These are phyloP conservation scores for Phylloscopus collybita DNA, from an alignment of 2,797 vertebrate species.

Conservation along the genomic window DNA sequence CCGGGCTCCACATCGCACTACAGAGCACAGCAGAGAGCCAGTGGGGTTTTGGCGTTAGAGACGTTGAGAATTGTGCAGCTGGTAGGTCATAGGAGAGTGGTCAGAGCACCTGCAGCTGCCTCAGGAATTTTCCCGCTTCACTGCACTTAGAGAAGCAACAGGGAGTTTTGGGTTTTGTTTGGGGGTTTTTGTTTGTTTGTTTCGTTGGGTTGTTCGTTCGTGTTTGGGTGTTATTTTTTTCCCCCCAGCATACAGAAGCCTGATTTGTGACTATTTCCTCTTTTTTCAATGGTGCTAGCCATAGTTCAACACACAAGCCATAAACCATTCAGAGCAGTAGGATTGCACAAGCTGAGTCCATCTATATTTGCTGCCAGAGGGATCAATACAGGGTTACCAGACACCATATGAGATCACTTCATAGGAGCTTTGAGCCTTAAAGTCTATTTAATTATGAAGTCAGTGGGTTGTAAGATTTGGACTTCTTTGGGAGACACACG, in stretches of 20 bases:
- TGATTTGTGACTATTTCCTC: not conserved
- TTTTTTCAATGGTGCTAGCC: not conserved
- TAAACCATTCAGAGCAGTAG: not conserved
- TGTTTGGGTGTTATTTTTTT: not conserved
- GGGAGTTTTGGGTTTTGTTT: too few species aligned
- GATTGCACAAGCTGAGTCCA: accelerated
- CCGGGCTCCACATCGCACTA: accelerated
- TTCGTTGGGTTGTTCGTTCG: not conserved
- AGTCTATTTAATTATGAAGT: not conserved
- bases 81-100: not conserved
- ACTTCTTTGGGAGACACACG: not conserved
- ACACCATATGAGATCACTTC: not conserved
- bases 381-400: not conserved
- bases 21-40: not conserved
- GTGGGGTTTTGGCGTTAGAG: accelerated
- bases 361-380: not conserved
- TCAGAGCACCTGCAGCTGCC: not conserved
- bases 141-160: not conserved
- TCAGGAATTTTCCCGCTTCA: not conserved
- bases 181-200: not conserved
- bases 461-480: not conserved
- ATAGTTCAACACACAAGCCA: accelerated
- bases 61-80: not conserved
- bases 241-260: not conserved
- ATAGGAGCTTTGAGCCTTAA: not conserved